Evolutionary conservation across 2,797 vertebrate genomes (phyloP).

Genomic region (Rachycentron canadum): DNA sequence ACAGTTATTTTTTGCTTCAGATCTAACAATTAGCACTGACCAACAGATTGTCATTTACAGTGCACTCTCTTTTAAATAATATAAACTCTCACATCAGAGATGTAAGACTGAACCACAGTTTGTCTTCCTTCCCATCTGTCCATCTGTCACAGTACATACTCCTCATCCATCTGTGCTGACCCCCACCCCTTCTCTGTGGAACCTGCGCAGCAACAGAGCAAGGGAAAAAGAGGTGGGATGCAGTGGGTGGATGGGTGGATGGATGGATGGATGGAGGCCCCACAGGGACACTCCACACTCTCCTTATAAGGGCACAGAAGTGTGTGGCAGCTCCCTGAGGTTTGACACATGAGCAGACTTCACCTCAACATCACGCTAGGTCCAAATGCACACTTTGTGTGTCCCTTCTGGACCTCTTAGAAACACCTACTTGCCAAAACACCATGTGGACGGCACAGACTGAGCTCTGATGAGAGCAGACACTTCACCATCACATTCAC

Average conservation of each 20-base stretch:
- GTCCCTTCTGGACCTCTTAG: constrained; percentile 39
- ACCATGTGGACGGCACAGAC: constrained; percentile 68
- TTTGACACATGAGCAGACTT: constrained; percentile 52
- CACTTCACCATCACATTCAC: constrained; percentile 38
- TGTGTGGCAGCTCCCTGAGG: constrained; percentile 21
- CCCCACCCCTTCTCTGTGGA: constrained; percentile 29
- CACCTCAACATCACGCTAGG: constrained; percentile 29
- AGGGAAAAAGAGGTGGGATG: constrained; percentile 31
- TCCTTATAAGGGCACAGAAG: constrained; percentile 58
- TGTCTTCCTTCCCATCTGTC: constrained; percentile 10
- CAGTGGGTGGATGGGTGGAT: constrained; percentile 17
- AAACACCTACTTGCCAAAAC: constrained; percentile 50
- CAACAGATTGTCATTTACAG: neutral
- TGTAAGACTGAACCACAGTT: neutral
- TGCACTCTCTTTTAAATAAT: neutral
- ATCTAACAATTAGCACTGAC: too few species aligned
- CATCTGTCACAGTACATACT: constrained; percentile 59
- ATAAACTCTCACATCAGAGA: neutral
- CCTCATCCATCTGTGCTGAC: constrained; percentile 19
- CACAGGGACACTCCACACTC: constrained; percentile 24
- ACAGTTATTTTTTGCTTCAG: too few species aligned
- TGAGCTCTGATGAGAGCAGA: constrained; percentile 33
- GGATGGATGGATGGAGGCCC: constrained; percentile 16
- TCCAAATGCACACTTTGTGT: constrained; percentile 13
- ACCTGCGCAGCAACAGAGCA: constrained; percentile 41